Base-by-base conservation (phyloP, 2,113 vertebrate species). In the Kryptolebias marmoratus region DNA sequence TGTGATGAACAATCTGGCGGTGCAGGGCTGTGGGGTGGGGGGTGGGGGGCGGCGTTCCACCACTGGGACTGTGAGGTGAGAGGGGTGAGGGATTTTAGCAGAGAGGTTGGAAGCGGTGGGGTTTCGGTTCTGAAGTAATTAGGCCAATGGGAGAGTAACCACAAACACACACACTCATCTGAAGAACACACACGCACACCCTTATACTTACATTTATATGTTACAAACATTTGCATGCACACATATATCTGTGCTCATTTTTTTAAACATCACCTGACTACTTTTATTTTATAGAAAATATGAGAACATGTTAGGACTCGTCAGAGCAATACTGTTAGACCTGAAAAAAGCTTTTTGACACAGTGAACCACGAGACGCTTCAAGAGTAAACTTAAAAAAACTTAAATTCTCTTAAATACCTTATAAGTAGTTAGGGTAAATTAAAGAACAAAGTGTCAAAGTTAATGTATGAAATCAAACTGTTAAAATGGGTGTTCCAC, bases 121-220 rank as follows among this genome's bases (percentile, higher is more conserved):
- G 81, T 75, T 80, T 83, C 82, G 83, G 75, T 88, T 82, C 60
- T 86, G 75, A 79, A 88, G 88, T 91, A 93, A 94, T 94, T 94
- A 90, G 93, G 89, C 92, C 91, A 89, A 90, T 83, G 92, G 92
- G 92, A 93, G 91, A 86, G 75, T 68, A 82, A 73, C 36, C 73
- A 84, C 56, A 89, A 82, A 88, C 70, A 75, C 85, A 75, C 87
- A 87, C 75, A 79, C 70, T 79, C 60, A 69, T 22, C 22, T 22
- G 22, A 22, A 22, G 22, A 45, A 54, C 68, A 59, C 42, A 63
- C 58, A 49, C n/a, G 2, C 49, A 22, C 48, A 49, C 15, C 64
- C 44, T n/a, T 53, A 48, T 13, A 50, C 49, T 58, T 49, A 75
- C 71, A 78, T 16, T n/a, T 63, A 68, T 80, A 60, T 60, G 71